Percentiles rank a stretch among this genome's conserved stretches.
phyloP scores from a whole-genome alignment of 2,797 vertebrate genomes.

The Tiaroga cobitis region DNA sequence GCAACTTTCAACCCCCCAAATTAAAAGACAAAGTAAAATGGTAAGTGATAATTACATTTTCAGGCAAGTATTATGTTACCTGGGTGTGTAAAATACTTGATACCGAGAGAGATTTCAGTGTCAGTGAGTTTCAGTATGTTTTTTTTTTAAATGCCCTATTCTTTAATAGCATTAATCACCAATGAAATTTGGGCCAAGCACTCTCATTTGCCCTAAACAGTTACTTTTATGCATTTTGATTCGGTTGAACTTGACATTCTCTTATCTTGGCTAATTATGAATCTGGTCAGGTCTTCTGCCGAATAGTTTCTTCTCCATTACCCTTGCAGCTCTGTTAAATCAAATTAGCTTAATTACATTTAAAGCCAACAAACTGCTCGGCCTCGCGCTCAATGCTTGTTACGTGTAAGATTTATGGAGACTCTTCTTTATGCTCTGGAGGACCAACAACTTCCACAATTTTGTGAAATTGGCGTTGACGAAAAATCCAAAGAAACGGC shows the following conservation, averaged over 20 bases:
- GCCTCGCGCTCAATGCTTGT: not conserved
- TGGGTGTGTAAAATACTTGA: constrained; percentile 1
- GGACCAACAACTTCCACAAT: constrained; percentile 89
- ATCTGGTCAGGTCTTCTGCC: not conserved
- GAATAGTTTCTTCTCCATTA: constrained; percentile 19
- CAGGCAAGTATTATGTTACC: not conserved
- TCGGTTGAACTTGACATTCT: constrained; percentile 27
- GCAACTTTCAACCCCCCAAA: constrained; percentile 89
- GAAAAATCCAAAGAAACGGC: constrained; percentile 89
- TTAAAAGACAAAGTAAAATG: constrained; percentile 90
- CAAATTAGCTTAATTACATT: constrained; percentile 41
- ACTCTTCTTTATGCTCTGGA: constrained; percentile 56
- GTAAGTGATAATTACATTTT: constrained; percentile 64
- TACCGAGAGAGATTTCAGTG: not conserved
- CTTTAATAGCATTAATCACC: constrained; percentile 19
- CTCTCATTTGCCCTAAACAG: constrained; percentile 10
- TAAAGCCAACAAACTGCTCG: constrained; percentile 16
- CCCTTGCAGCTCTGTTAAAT: constrained; percentile 28
- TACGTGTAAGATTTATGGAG: constrained; percentile 5
- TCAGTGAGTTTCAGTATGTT: not conserved
- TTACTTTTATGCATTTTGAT: constrained; percentile 15
- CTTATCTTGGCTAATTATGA: constrained; percentile 26
- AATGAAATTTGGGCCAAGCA: constrained; percentile 17
- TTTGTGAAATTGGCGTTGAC: constrained; percentile 89
- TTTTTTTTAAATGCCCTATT: not conserved